Evolutionary conservation across 1,140 invertebrate genomes (phyloP).

Genomic region (Hypothenemus hampei): DNA sequence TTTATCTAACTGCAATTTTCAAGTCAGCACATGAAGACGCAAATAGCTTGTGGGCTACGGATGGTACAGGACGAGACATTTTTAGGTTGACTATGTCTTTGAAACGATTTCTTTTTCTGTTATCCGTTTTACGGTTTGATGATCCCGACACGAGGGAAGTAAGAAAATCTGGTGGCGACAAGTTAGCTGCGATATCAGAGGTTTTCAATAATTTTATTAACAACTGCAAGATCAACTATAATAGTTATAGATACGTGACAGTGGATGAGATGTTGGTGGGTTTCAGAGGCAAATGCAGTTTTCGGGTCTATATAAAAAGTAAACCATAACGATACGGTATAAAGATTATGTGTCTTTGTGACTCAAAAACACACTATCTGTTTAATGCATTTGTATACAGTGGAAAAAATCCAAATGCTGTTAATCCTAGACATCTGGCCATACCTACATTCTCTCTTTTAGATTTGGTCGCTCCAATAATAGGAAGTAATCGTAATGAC

Average conservation of each 20-base stretch:
- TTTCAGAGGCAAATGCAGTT: conserved; percentile 12
- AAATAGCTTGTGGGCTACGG: not conserved
- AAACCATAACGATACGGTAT: conserved; percentile 9
- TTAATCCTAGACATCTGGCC: no score
- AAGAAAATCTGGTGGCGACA: not conserved
- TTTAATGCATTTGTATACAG: conserved; percentile 36
- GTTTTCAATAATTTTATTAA: not conserved
- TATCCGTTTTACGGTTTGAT: conserved; percentile 7
- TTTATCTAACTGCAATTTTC: not conserved
- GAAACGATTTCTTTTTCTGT: conserved; percentile 1
- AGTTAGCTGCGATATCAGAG: conserved; percentile 6
- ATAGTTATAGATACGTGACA: not conserved
- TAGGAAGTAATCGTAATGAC: conserved; percentile 17
- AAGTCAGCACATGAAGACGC: not conserved
- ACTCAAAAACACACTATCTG: conserved; percentile 38
- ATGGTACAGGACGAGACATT: not conserved
- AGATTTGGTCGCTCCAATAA: no score
- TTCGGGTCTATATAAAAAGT: conserved; percentile 10
- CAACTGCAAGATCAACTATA: conserved; percentile 8
- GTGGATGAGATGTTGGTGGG: conserved; percentile 17
- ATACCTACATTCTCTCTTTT: no score
- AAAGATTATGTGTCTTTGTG: conserved; percentile 15
- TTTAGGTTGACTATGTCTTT: no score
- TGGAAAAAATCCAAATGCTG: no score
- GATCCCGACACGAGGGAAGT: conserved; percentile 1